Conservation (phyloP, 2,113 vertebrate species). For the Cebidichthys violaceus region DNA sequence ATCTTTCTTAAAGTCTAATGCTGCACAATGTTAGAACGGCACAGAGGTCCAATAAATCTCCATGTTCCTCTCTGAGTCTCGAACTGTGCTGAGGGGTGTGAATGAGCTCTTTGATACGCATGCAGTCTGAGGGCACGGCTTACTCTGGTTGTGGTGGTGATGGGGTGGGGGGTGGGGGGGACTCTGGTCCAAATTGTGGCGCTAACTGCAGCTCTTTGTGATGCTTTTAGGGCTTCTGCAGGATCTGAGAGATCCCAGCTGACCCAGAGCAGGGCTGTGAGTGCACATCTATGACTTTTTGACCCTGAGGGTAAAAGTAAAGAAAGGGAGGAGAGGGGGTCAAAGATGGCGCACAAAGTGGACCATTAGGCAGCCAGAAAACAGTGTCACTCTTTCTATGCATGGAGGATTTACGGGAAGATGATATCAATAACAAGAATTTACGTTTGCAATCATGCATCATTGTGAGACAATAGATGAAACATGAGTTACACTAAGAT, state of each 20-base stretch:
- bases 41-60: slow-evolving; percentile 56
- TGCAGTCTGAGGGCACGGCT: slow-evolving; percentile 18
- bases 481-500: slow-evolving; percentile 22
- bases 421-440: background rate
- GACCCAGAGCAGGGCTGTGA: slow-evolving; percentile 50
- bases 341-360: slow-evolving; percentile 33
- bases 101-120: slow-evolving; percentile 75
- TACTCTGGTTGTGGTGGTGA: slow-evolving; percentile 4
- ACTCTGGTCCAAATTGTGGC: slow-evolving; percentile 27
- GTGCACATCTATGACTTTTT: slow-evolving; percentile 61
- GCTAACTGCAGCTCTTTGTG: slow-evolving; percentile 66
- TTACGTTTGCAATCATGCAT: slow-evolving; percentile 25
- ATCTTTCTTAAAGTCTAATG: slow-evolving; percentile 41
- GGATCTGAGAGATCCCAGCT: slow-evolving; percentile 41
- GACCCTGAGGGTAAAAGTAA: slow-evolving; percentile 39
- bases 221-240: slow-evolving; percentile 31
- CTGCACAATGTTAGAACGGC: slow-evolving; percentile 24
- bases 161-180: background rate
- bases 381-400: slow-evolving; percentile 3
- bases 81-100: slow-evolving; percentile 51
- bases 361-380: slow-evolving; percentile 40
- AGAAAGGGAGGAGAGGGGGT: slow-evolving; percentile 22
- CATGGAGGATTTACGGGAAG: slow-evolving; percentile 7
- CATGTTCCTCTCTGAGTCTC: slow-evolving; percentile 26
- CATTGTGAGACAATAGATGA: slow-evolving; percentile 27